phyloP scores from a whole-genome alignment of 1,140 invertebrate species.

The Micrasema longulum region DNA sequence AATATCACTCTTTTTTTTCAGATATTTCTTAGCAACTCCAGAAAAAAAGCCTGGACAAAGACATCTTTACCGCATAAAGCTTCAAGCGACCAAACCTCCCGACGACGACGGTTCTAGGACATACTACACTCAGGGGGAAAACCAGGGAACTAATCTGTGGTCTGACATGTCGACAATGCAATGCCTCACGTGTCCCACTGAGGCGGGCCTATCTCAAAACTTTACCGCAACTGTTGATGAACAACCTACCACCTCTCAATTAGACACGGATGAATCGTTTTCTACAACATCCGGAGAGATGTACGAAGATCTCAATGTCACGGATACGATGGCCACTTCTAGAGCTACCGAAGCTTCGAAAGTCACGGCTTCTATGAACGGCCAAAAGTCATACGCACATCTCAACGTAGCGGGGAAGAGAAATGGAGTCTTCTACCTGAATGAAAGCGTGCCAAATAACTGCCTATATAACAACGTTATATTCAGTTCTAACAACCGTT shows the following conservation, averaged over 20 bases:
- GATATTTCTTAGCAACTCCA: slow-evolving; percentile 77
- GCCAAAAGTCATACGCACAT: slow-evolving; percentile 46
- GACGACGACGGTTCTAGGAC: slow-evolving; percentile 31
- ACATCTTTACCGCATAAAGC: slow-evolving; percentile 77
- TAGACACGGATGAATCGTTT: not conserved
- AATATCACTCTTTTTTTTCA: slow-evolving; percentile 30
- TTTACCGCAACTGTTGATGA: slow-evolving; percentile 19
- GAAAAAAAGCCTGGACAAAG: slow-evolving; percentile 76
- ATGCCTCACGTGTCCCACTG: slow-evolving; percentile 62
- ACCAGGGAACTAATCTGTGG: slow-evolving; percentile 56
- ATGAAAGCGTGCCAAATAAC: slow-evolving; percentile 67
- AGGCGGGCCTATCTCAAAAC: slow-evolving; percentile 54
- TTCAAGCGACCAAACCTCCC: slow-evolving; percentile 55
- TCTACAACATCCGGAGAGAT: slow-evolving; percentile 21
- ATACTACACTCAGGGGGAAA: slow-evolving; percentile 8
- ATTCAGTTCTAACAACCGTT: slow-evolving; percentile 73
- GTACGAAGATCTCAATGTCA: slow-evolving; percentile 13
- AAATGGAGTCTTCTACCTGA: slow-evolving; percentile 55
- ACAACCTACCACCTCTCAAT: slow-evolving; percentile 3
- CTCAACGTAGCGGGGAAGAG: slow-evolving; percentile 44
- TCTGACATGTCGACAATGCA: slow-evolving; percentile 55
- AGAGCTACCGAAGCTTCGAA: slow-evolving; percentile 10
- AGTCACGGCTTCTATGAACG: slow-evolving; percentile 29
- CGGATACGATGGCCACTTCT: slow-evolving; percentile 1
- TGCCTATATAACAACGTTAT: slow-evolving; percentile 75